Percentiles rank a stretch among this genome's conserved stretches.
Evolutionary conservation across 2,113 vertebrate genomes (phyloP).

Genomic region (Mustela lutreola): DNA sequence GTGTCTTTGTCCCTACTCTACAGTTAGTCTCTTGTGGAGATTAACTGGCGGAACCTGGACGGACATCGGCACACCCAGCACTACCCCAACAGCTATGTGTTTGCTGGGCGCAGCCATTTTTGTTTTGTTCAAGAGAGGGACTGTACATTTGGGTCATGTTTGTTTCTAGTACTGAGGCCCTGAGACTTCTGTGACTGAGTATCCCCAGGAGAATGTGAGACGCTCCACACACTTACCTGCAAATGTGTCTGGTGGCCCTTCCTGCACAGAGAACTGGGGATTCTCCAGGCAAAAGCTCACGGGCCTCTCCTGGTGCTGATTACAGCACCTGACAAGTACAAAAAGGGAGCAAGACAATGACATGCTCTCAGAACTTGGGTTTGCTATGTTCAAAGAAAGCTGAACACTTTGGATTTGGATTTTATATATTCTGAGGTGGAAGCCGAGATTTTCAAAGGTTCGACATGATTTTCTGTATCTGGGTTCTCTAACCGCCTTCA

Average conservation of each 20-base stretch:
- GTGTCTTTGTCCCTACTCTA: not conserved
- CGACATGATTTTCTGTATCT: not conserved
- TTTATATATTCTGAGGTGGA: not conserved
- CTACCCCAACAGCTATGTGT: not conserved
- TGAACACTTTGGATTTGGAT: not conserved
- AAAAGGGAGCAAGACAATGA: not conserved
- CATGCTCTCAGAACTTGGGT: not conserved
- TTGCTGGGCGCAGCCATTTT: not conserved
- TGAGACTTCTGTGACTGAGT: not conserved
- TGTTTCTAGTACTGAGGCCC: not conserved
- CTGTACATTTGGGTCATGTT: not conserved
- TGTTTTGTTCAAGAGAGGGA: not conserved
- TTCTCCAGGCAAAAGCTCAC: not conserved
- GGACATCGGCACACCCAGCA: not conserved
- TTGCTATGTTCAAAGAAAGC: not conserved
- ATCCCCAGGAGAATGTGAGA: not conserved
- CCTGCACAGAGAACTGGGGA: not conserved
- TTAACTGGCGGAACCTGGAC: not conserved
- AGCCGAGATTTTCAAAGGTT: not conserved
- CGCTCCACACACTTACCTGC: not conserved
- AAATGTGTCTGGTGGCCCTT: not conserved
- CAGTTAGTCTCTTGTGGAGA: not conserved
- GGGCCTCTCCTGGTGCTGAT: not conserved
- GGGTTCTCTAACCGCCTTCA: constrained; percentile 28
- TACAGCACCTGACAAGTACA: not conserved